Evolutionary conservation across 1,140 invertebrate genomes (phyloP), one percentile per base, ranked within the genome.

Genomic region (Trichonephila clavata): DNA sequence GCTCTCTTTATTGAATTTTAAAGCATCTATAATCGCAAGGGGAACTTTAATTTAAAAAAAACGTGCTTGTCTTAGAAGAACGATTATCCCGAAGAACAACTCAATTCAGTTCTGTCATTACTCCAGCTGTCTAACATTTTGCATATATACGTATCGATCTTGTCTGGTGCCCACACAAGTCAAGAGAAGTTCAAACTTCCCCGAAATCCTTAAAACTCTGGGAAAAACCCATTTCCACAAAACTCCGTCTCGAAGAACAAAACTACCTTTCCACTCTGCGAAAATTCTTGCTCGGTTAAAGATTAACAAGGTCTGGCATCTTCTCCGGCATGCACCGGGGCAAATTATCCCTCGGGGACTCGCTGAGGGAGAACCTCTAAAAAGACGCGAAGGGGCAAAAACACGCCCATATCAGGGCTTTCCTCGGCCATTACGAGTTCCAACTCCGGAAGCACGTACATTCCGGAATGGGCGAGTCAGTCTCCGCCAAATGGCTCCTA

Each of bases 271-370:
- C n/a, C 24, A 68, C 65, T 32, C 16, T 39, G 16, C 71, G 27
- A 77, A 77, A 77, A 68, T 24, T 77, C 18, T 77, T 21, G 14
- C 71, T 77, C 71, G 71, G 71, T 77, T 77, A 77, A 77, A 77
- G 71, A 77, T 77, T 77, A 77, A 77, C 27, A 77, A 77, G 71
- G 71, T 77, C 27, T 39, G 14, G 27, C 27, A 77, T 77, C 71
- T 32, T 32, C 32, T 32, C 18, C 32, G 71, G 21, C 65, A 77
- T 24, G 27, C 24, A 77, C 71, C 61, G 18, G 65, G 65, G 27
- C 71, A 32, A 77, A 77, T 77, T 77, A 77, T 77, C 71, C 71
- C 71, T 77, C 24, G 71, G 71, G 27, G 71, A 77, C 61, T 50
- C 61, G 71, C 32, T 18, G 27, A 77, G 71, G 24, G 65, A 20